These are phyloP conservation scores for Salmo trutta DNA, from an alignment of 2,797 vertebrate species.

Conservation along the genomic window DNA sequence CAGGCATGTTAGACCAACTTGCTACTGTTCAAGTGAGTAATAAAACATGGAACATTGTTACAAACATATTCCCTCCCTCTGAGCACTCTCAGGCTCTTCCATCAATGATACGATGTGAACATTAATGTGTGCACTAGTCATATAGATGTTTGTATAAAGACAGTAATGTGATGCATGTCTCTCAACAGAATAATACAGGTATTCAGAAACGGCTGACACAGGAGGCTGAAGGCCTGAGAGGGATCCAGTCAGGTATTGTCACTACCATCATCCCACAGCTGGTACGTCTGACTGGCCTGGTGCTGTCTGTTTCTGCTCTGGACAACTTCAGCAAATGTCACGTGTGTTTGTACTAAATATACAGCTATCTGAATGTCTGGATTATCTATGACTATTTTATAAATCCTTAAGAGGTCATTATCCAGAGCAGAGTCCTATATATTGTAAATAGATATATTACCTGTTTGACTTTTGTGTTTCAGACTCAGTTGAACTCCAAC, in stretches of 20 bases:
- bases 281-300: slow-evolving; percentile 51
- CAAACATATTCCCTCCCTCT: neutral
- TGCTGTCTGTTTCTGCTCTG: neutral
- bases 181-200: neutral
- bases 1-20: slow-evolving; percentile 58
- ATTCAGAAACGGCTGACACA: slow-evolving; percentile 32
- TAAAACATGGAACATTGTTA: neutral
- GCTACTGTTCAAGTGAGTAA: slow-evolving; percentile 60
- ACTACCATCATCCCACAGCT: slow-evolving; percentile 59
- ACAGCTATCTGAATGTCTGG: no score
- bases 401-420: neutral
- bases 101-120: neutral
- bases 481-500: slow-evolving; percentile 62
- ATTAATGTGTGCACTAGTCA: no score
- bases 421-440: neutral
- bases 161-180: slow-evolving; percentile 4
- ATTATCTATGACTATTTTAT: neutral
- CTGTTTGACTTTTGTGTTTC: slow-evolving; percentile 29
- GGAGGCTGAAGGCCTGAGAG: slow-evolving; percentile 55
- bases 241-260: slow-evolving; percentile 63
- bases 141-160: no score
- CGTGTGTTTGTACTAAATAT: neutral
- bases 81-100: neutral
- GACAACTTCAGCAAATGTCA: neutral
- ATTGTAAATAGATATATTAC: neutral